Percentiles rank a stretch among this genome's conserved stretches.
phyloP scores from a whole-genome alignment of 2,113 vertebrate species.

The Ictidomys tridecemlineatus region DNA sequence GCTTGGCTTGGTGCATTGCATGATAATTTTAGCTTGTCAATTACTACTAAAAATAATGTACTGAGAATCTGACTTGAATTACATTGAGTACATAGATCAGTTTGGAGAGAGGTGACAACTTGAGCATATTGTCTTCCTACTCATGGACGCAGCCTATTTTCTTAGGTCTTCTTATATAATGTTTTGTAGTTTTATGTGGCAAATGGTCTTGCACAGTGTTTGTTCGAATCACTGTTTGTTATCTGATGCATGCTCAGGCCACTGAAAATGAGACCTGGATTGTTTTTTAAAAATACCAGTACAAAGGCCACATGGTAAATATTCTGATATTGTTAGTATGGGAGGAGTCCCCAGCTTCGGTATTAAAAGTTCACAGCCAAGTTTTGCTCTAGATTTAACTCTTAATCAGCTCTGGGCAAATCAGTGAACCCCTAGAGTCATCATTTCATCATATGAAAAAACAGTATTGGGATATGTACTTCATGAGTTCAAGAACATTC shows the following conservation, averaged over 20 bases:
- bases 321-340: neutral
- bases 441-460: conserved; percentile 23
- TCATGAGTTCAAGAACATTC: neutral
- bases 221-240: neutral
- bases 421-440: neutral
- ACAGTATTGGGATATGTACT: neutral
- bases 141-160: neutral
- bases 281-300: neutral
- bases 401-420: neutral
- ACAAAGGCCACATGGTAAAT: neutral
- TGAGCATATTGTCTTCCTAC: neutral
- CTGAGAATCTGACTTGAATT: conserved; percentile 6
- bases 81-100: neutral
- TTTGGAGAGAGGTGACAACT: neutral
- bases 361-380: neutral
- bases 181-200: conserved; percentile 18
- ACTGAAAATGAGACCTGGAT: neutral
- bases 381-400: neutral
- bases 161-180: neutral
- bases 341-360: neutral
- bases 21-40: conserved; percentile 34
- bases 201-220: neutral
- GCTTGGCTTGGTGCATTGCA: neutral
- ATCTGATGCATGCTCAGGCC: neutral
- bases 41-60: neutral